Percentiles rank a stretch among this genome's conserved stretches.
phyloP scores from a whole-genome alignment of 35 echinoderm and acorn worm genomes.

The Lytechinus variegatus region DNA sequence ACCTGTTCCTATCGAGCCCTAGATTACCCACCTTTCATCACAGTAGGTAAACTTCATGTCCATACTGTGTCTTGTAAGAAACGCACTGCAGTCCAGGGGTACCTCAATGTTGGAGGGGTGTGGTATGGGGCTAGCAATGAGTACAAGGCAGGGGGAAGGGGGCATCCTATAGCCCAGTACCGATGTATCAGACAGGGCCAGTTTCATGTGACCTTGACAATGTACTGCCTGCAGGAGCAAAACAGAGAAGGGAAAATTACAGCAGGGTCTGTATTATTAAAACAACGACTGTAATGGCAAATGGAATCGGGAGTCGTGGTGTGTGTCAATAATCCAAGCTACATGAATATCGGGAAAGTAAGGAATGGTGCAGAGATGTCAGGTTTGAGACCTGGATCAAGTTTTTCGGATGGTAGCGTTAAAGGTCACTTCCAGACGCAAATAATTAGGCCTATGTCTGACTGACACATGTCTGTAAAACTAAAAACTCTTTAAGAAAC shows the following conservation, averaged over 20 bases:
- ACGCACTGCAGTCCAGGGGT: conserved; percentile 88
- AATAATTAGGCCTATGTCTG: too few relatives aligned
- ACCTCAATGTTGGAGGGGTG: conserved; percentile 98
- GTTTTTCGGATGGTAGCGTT: too few relatives aligned
- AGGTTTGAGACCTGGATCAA: too few relatives aligned
- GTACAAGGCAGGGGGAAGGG: conserved; percentile 66
- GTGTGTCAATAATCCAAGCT: too few relatives aligned
- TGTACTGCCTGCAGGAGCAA: conserved; percentile 72
- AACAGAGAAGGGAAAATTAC: neutral
- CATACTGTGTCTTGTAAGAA: conserved; percentile 96
- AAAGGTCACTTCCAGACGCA: too few relatives aligned
- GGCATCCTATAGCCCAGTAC: conserved; percentile 62
- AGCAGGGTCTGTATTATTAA: too few relatives aligned
- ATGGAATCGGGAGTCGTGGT: too few relatives aligned
- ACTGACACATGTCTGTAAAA: too few relatives aligned
- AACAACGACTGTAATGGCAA: too few relatives aligned
- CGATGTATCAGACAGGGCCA: conserved; percentile 59
- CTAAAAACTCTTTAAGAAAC: too few relatives aligned
- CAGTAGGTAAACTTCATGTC: conserved; percentile 99
- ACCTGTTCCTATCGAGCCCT: neutral
- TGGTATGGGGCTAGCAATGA: conserved; percentile 85
- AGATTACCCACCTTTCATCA: conserved; percentile 86
- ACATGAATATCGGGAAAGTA: too few relatives aligned
- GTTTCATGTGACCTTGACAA: conserved; percentile 84
- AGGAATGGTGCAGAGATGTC: too few relatives aligned